Evolutionary conservation across 53 echinoderm and acorn worm species (phyloP).

Genomic region (Hippasteria phrygiana): DNA sequence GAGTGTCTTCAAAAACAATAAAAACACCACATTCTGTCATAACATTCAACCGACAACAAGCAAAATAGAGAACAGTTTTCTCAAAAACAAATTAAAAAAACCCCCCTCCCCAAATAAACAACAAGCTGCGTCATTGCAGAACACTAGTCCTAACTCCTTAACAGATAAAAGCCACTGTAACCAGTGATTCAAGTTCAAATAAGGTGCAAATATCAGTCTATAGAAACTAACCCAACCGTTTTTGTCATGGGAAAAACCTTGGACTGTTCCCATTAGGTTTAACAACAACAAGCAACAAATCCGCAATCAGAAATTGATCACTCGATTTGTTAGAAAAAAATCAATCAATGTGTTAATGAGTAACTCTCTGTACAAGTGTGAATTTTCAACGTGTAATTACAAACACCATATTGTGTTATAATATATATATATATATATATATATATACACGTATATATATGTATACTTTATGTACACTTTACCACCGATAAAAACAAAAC

Average conservation of each 20-base stretch:
- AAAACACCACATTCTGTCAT: slow-evolving; percentile 22
- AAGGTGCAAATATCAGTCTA: neutral
- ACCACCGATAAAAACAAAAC: slow-evolving; percentile 29
- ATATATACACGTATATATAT: slow-evolving; percentile 26
- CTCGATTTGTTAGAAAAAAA: slow-evolving; percentile 34
- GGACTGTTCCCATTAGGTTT: neutral
- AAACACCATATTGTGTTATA: too few relatives aligned
- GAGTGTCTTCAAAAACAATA: slow-evolving; percentile 5
- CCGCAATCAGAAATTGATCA: neutral
- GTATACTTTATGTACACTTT: slow-evolving; percentile 46
- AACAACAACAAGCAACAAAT: slow-evolving; percentile 4
- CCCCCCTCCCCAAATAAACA: neutral
- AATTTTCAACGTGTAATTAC: slow-evolving; percentile 64
- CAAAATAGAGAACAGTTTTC: neutral
- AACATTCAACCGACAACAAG: slow-evolving; percentile 33
- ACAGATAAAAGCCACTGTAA: neutral
- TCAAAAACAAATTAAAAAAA: slow-evolving; percentile 9
- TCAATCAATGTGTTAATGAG: slow-evolving; percentile 56
- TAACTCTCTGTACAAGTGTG: slow-evolving; percentile 62
- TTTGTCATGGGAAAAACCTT: neutral
- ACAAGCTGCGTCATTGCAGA: neutral
- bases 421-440: slow-evolving; percentile 11
- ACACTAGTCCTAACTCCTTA: neutral
- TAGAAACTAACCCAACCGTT: neutral
- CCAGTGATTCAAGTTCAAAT: neutral